A percentile compares a stretch with the other conserved stretches of the same genome.
These are phyloP conservation scores for Melitaea athalia DNA, from an alignment of 2,888 invertebrate genomes.

Conservation along the genomic window DNA sequence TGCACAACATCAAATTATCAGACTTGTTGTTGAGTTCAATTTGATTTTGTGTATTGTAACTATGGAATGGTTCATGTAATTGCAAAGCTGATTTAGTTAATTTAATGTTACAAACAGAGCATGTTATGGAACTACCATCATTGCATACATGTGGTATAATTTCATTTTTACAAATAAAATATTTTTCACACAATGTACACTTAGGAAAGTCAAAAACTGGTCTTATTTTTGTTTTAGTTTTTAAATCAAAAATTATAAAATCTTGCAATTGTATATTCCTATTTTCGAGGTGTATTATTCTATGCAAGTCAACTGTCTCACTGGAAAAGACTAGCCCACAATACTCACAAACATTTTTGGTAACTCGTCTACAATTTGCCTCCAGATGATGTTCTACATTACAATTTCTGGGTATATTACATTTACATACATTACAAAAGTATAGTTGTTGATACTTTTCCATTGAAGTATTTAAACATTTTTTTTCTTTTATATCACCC, in stretches of 20 bases:
- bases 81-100: conserved; percentile 55
- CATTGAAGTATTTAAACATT: not conserved
- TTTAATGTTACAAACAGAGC: conserved; percentile 57
- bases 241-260: conserved; percentile 58
- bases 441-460: conserved; percentile 9
- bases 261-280: conserved; percentile 53
- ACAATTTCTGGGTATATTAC: conserved; percentile 49
- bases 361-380: conserved; percentile 48
- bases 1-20: not conserved
- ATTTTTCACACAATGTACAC: conserved; percentile 56
- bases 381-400: conserved; percentile 49
- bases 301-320: conserved; percentile 50
- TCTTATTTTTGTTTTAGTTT: conserved; percentile 48
- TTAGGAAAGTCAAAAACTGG: conserved; percentile 62
- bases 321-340: conserved; percentile 61
- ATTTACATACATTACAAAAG: conserved; percentile 59
- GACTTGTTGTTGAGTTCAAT: not conserved
- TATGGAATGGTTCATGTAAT: conserved; percentile 63
- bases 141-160: conserved; percentile 53
- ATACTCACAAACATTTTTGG: conserved; percentile 50
- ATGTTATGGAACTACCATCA: conserved; percentile 49
- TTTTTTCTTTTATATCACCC: not conserved
- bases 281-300: conserved; percentile 49
- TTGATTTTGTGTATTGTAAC: conserved; percentile 45
- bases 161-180: conserved; percentile 53